phyloP scores from a whole-genome alignment of 1,140 invertebrate genomes.

The Drosophila teissieri region DNA sequence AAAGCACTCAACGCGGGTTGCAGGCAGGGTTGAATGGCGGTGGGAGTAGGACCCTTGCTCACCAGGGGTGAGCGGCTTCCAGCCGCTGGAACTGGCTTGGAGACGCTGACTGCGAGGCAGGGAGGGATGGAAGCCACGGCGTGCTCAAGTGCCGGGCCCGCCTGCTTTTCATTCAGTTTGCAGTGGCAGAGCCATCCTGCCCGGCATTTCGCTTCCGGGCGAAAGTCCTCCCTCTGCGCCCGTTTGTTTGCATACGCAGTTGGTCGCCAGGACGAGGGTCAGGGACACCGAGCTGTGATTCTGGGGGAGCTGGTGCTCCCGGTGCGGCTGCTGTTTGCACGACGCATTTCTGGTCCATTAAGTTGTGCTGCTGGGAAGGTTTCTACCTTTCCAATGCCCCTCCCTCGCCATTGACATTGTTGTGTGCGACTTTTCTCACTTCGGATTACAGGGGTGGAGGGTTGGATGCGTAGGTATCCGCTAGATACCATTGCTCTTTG shows the following conservation, averaged over 20 bases:
- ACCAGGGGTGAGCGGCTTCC: slow-evolving; percentile 35
- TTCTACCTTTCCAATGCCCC: background rate
- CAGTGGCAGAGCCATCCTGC: slow-evolving; percentile 16
- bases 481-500: slow-evolving; percentile 72
- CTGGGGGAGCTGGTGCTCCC: slow-evolving; percentile 4
- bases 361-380: slow-evolving; percentile 60
- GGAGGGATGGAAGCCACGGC: slow-evolving; percentile 47
- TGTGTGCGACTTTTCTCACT: slow-evolving; percentile 82
- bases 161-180: slow-evolving; percentile 30
- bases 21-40: slow-evolving; percentile 23
- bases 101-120: slow-evolving; percentile 5
- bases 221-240: slow-evolving; percentile 18
- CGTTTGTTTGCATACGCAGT: slow-evolving; percentile 77
- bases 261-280: slow-evolving; percentile 53
- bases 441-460: slow-evolving; percentile 12
- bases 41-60: slow-evolving; percentile 6
- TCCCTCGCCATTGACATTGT: slow-evolving; percentile 43
- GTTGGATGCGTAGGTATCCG: slow-evolving; percentile 41
- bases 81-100: slow-evolving; percentile 9
- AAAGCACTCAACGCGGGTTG: slow-evolving; percentile 68
- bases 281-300: slow-evolving; percentile 32
- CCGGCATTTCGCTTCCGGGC: slow-evolving; percentile 74
- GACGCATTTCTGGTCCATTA: slow-evolving; percentile 82
- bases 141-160: slow-evolving; percentile 73
- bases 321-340: slow-evolving; percentile 60